Evolutionary conservation across 2,888 invertebrate genomes (phyloP), one percentile per base, ranked within the genome.

Genomic region (Galerucella calmariensis): DNA sequence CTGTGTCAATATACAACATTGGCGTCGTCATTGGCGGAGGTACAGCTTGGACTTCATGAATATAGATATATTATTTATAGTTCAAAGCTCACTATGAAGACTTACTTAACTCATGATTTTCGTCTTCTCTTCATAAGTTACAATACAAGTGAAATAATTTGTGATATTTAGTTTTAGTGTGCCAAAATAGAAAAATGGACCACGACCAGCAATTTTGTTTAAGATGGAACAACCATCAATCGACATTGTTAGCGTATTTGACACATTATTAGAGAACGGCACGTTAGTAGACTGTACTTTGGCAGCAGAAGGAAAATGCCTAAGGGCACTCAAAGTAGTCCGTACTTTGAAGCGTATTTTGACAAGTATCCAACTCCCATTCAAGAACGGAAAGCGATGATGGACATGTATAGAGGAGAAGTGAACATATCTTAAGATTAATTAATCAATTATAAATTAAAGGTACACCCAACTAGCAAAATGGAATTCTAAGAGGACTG

Each of bases 281-380:
- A 94, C 95, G 84, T 91, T 97, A 89, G 96, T 97, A 87, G 97
- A 97, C 90, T 97, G 97, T 88, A 97, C 97, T n/a, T n/a, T 83
- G 85, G 97, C 96, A 85, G 97, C 97, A 80, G 97, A 97, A 88
- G 97, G 97, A 84, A 94, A 95, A 89, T 94, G 93, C 86, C 90
- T 97, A 82, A 95, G 94, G 89, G 97, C 97, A 85, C 97, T 97
- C 90, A 97, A 96, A 92, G 95, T 97, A 83, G 96, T 97, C 95
- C 95, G 85, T 95, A 94, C 89, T 95, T 95, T 90, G 95, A 95
- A 92, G 95, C 95, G 89, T 95, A 96, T 88, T 95, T 92, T 89
- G 95, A 96, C 89, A 95, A 95, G 88, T 95, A 96, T 90, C 96
- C 96, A 75, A 95, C 96, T 86, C 94, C 96, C 85, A 95, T 96